phyloP scores from a whole-genome alignment of 2,888 invertebrate species.

The Ophion obscuratus region DNA sequence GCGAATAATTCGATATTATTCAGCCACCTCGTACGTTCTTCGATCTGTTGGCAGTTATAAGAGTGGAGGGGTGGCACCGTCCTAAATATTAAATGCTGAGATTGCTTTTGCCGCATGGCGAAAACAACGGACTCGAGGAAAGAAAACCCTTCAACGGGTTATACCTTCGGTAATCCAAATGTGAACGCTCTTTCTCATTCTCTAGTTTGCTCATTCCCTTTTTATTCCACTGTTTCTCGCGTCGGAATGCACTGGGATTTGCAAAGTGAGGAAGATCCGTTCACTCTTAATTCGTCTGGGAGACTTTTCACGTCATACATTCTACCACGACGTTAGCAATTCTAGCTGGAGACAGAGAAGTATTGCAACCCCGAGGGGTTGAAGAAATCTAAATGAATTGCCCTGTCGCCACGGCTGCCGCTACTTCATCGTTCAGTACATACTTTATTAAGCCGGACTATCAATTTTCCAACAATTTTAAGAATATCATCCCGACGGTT shows the following conservation, averaged over 20 bases:
- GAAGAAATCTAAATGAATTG: neutral
- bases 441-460: neutral
- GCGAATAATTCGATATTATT: constrained; percentile 33
- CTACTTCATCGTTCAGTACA: neutral
- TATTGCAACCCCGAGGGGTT: neutral
- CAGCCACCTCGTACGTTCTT: neutral
- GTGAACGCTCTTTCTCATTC: constrained; percentile 22
- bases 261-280: constrained; percentile 8
- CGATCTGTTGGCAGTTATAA: neutral
- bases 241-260: constrained; percentile 31
- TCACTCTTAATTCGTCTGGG: constrained; percentile 43
- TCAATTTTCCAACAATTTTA: constrained; percentile 3
- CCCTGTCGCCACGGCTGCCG: neutral
- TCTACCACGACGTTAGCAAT: constrained; percentile 33
- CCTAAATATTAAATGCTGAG: constrained; percentile 50
- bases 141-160: constrained; percentile 22
- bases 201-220: neutral
- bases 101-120: constrained; percentile 38
- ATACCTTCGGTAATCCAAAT: constrained; percentile 36
- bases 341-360: constrained; percentile 4
- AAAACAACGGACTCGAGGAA: constrained; percentile 23
- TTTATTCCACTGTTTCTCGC: neutral
- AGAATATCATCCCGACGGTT: neutral
- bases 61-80: constrained; percentile 29
- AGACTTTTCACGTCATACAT: constrained; percentile 33